Evolutionary conservation across 2,113 vertebrate species (phyloP).

Genomic region (Alethe castanea): DNA sequence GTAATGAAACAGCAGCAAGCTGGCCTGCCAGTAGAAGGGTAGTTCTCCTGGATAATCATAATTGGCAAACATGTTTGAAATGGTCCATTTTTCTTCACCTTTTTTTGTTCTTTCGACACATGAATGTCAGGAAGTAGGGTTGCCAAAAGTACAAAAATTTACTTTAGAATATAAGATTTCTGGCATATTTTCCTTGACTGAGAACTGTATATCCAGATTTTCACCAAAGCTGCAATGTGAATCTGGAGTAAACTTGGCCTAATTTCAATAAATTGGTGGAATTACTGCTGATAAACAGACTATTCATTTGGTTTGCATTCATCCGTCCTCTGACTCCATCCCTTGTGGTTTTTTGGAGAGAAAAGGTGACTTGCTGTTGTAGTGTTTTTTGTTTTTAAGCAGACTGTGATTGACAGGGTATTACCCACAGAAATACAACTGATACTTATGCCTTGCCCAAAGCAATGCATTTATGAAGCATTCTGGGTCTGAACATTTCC

Average conservation of each 20-base stretch:
- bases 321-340: not conserved
- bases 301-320: not conserved
- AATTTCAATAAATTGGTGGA: not conserved
- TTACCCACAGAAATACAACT: not conserved
- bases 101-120: not conserved
- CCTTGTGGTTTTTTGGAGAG: not conserved
- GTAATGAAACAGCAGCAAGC: not conserved
- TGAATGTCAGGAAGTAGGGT: not conserved
- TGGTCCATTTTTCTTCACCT: not conserved
- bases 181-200: not conserved
- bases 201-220: not conserved
- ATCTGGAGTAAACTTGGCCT: not conserved
- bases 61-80: not conserved
- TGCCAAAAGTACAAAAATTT: not conserved
- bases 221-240: not conserved
- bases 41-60: not conserved
- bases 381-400: not conserved
- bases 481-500: not conserved
- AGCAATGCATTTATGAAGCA: not conserved
- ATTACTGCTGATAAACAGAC: not conserved
- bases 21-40: not conserved
- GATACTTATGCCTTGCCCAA: not conserved
- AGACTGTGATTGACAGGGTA: not conserved
- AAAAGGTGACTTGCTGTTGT: not conserved
- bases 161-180: not conserved